Evolutionary conservation across 2,797 vertebrate genomes (phyloP).

Genomic region (Hydrolagus colliei): DNA sequence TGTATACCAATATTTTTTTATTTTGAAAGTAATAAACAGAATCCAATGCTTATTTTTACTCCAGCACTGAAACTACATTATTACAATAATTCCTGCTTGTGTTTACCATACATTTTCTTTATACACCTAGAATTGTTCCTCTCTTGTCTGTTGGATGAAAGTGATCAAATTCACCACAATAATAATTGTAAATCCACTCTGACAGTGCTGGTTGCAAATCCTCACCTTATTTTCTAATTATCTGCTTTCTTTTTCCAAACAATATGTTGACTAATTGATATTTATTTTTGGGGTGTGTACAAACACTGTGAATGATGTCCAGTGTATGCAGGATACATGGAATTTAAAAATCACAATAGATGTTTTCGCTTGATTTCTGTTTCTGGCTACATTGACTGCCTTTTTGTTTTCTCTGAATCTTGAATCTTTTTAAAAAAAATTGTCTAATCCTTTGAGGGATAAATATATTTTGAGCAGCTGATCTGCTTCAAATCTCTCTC

Average conservation of each 20-base stretch:
- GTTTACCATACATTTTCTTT: too few species aligned
- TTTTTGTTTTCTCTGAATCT: conserved; percentile 2
- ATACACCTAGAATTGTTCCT: too few species aligned
- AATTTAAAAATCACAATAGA: neutral
- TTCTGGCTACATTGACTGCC: neutral
- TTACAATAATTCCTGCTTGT: too few species aligned
- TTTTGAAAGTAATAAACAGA: too few species aligned
- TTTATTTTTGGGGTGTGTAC: neutral
- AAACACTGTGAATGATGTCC: neutral
- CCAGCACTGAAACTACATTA: too few species aligned
- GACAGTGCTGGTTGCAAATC: too few species aligned
- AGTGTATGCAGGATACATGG: neutral
- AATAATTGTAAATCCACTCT: too few species aligned
- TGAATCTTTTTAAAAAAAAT: neutral
- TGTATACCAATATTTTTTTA: too few species aligned
- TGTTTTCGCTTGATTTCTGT: neutral
- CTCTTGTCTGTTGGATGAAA: too few species aligned
- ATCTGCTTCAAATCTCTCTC: neutral
- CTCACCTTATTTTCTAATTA: neutral
- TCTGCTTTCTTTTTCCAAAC: neutral
- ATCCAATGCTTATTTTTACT: too few species aligned
- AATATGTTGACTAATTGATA: neutral
- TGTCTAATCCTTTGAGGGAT: conserved; percentile 18
- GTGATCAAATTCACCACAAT: too few species aligned
- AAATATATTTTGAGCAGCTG: conserved; percentile 15